Conservation (phyloP, 2,888 invertebrate genomes). For the Dromius quadrimaculatus region DNA sequence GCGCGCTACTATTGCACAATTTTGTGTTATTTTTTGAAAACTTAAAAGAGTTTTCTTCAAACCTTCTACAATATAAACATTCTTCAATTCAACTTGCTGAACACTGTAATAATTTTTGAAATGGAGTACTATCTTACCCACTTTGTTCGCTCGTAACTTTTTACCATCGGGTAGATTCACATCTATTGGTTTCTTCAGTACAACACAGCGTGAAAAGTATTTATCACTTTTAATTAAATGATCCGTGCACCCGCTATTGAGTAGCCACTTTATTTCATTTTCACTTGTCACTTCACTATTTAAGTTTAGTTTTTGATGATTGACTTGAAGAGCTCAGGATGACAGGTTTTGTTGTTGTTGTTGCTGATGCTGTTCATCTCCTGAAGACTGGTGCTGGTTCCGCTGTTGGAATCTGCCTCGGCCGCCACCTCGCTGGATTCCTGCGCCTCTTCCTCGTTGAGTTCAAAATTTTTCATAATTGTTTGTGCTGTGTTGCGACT, state of each 20-base stretch:
- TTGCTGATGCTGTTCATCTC: too few species aligned
- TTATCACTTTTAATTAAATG: conserved; percentile 51
- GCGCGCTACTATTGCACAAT: conserved; percentile 54
- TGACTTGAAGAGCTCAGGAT: too few species aligned
- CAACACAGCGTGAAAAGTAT: conserved; percentile 43
- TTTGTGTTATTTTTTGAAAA: conserved; percentile 53
- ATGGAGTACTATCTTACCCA: conserved; percentile 38
- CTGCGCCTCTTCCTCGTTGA: too few species aligned
- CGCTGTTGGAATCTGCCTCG: too few species aligned
- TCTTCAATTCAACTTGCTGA: conserved; percentile 16
- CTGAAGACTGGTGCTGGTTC: background rate
- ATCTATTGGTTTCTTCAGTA: conserved; percentile 43
- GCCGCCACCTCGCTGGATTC: too few species aligned
- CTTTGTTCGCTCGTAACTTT: conserved; percentile 52
- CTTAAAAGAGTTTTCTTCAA: conserved; percentile 55
- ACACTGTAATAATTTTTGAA: conserved; percentile 17
- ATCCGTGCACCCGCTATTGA: conserved; percentile 53
- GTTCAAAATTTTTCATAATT: too few species aligned
- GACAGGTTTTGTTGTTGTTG: too few species aligned
- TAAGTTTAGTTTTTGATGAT: too few species aligned
- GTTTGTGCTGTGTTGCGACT: too few species aligned
- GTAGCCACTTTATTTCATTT: conserved; percentile 38
- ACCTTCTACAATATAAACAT: conserved; percentile 46
- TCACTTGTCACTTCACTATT: background rate
- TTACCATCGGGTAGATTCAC: conserved; percentile 51